Evolutionary conservation across 2,888 invertebrate species (phyloP).

Genomic region (Bombylius discolor): DNA sequence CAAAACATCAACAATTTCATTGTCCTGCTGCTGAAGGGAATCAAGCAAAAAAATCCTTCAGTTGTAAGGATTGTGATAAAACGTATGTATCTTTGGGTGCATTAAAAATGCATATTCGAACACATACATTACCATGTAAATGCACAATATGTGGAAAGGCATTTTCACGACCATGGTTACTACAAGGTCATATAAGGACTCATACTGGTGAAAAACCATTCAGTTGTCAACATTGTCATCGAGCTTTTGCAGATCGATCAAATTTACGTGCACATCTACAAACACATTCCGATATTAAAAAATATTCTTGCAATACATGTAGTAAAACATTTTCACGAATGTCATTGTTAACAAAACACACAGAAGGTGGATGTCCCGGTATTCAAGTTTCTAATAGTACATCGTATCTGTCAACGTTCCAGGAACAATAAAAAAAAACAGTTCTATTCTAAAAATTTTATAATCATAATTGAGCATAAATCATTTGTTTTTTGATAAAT

Average conservation of each 20-base stretch:
- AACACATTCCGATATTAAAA: slow-evolving; percentile 95
- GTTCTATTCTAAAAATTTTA: neutral
- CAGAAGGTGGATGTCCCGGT: slow-evolving; percentile 74
- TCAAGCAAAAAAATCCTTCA: slow-evolving; percentile 80
- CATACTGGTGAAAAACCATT: slow-evolving; percentile 99
- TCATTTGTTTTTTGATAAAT: neutral
- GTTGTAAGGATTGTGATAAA: slow-evolving; percentile 94
- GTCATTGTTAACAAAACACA: slow-evolving; percentile 89
- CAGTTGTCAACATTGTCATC: slow-evolving; percentile 85
- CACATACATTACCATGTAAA: slow-evolving; percentile 94
- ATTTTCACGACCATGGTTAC: slow-evolving; percentile 91
- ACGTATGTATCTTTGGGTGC: slow-evolving; percentile 92
- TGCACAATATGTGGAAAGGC: slow-evolving; percentile 94
- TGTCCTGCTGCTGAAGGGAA: slow-evolving; percentile 77
- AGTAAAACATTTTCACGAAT: slow-evolving; percentile 94
- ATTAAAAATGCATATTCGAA: slow-evolving; percentile 96
- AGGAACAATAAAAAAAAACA: neutral
- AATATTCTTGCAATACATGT: slow-evolving; percentile 87
- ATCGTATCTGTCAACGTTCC: slow-evolving; percentile 1
- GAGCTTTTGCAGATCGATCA: slow-evolving; percentile 94
- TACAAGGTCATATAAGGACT: slow-evolving; percentile 95
- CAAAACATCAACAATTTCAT: slow-evolving; percentile 93
- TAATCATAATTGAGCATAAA: neutral
- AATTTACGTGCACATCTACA: slow-evolving; percentile 94
- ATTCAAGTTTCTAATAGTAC: slow-evolving; percentile 17